phyloP scores from a whole-genome alignment of 1,140 invertebrate genomes.

The Scaptodrosophila lebanonensis region DNA sequence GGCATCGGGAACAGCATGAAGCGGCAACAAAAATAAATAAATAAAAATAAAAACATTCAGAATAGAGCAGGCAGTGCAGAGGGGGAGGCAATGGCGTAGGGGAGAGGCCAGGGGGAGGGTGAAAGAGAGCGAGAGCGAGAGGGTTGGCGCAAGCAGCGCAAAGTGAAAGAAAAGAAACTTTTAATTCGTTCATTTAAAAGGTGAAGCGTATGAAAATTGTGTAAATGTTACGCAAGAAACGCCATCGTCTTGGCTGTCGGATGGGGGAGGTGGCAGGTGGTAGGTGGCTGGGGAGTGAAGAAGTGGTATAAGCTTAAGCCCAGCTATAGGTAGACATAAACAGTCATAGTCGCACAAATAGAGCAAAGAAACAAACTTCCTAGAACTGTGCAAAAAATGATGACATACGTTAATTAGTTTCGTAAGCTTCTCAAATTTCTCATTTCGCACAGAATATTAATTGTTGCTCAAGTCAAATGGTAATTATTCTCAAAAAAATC shows the following conservation, averaged over 20 bases:
- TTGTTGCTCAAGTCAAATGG: too few species aligned
- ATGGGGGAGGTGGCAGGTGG: background rate
- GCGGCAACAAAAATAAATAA: constrained; percentile 26
- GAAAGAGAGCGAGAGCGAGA: background rate
- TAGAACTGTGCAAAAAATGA: too few species aligned
- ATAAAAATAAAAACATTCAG: constrained; percentile 11
- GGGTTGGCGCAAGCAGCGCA: background rate
- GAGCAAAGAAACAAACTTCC: too few species aligned
- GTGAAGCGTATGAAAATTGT: constrained; percentile 71
- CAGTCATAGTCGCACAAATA: too few species aligned
- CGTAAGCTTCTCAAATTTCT: too few species aligned
- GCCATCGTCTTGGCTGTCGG: constrained; percentile 1
- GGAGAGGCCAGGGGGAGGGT: background rate
- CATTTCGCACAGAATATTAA: too few species aligned
- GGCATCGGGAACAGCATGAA: constrained; percentile 28
- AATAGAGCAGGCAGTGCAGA: too few species aligned
- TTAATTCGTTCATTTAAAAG: constrained; percentile 74
- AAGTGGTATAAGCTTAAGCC: too few species aligned
- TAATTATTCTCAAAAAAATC: too few species aligned
- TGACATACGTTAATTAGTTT: too few species aligned
- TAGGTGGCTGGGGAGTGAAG: background rate
- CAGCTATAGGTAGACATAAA: too few species aligned
- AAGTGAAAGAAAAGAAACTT: constrained; percentile 56
- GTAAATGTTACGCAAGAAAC: constrained; percentile 54
- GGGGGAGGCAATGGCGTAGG: constrained; percentile 12